These are phyloP conservation scores for Orgyia antiqua DNA, from an alignment of 2,888 invertebrate species.

Conservation along the genomic window DNA sequence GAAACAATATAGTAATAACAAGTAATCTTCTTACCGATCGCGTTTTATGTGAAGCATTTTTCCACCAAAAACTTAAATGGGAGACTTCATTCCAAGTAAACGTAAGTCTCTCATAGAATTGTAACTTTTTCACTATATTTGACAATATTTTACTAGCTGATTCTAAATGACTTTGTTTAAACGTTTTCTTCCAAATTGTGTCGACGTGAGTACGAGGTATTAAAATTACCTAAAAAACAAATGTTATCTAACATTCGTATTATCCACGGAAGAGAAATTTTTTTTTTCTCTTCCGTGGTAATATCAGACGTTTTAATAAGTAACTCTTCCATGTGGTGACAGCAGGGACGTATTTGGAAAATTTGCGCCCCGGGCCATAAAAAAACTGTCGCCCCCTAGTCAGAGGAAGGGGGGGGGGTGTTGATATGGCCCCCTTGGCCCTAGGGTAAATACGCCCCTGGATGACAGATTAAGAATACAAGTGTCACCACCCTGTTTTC, in stretches of 20 bases:
- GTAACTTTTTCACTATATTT: conserved; percentile 61
- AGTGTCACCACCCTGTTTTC: no score
- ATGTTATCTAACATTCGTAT: no score
- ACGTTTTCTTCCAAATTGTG: conserved; percentile 53
- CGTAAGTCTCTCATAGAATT: conserved; percentile 55
- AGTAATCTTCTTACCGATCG: conserved; percentile 56
- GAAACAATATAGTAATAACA: no score
- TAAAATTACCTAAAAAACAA: conserved; percentile 48
- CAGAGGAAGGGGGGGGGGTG: no score
- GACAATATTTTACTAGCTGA: conserved; percentile 50
- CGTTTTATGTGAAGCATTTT: conserved; percentile 42
- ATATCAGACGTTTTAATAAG: no score
- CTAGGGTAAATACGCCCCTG: no score
- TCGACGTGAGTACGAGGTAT: conserved; percentile 55
- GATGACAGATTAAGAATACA: no score
- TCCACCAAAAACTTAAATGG: conserved; percentile 65
- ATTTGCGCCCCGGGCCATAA: no score
- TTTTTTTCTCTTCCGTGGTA: background rate
- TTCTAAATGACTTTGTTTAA: conserved; percentile 49
- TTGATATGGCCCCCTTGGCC: no score
- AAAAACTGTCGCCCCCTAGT: no score
- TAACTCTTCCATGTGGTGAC: no score
- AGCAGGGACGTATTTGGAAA: no score
- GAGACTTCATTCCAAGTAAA: conserved; percentile 68
- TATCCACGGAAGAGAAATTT: background rate